Evolutionary conservation across 2,797 vertebrate species (phyloP).

Genomic region (Trachurus trachurus): DNA sequence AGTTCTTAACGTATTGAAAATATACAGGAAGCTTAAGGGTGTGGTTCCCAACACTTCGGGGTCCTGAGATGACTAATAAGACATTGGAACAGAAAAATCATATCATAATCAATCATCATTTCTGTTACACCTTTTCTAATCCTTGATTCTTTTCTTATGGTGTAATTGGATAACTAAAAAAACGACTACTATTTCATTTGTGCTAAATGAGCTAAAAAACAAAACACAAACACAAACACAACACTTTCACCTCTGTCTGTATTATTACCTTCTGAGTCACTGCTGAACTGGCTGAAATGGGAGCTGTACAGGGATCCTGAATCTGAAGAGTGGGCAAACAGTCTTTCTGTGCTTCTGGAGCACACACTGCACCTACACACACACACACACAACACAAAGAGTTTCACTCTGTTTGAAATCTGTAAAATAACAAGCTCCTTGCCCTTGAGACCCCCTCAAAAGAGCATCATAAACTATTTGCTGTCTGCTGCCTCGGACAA

Average conservation of each 20-base stretch:
- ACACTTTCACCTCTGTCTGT: not conserved
- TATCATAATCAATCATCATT: not conserved
- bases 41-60: not conserved
- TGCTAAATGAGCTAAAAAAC: conserved; percentile 6
- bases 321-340: conserved; percentile 76
- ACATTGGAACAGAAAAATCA: not conserved
- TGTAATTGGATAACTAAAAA: not conserved
- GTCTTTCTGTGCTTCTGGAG: conserved; percentile 85
- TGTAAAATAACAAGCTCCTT: conserved; percentile 32
- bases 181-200: not conserved
- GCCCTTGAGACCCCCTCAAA: conserved; percentile 36
- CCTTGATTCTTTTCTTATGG: not conserved
- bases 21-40: not conserved
- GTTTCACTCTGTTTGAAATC: conserved; percentile 11
- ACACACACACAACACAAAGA: conserved; percentile 61
- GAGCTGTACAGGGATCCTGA: conserved; percentile 80
- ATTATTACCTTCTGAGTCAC: conserved; percentile 76
- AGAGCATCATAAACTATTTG: conserved; percentile 19
- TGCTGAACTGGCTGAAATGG: conserved; percentile 74
- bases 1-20: not conserved
- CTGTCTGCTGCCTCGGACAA: conserved; percentile 46
- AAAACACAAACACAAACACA: not conserved
- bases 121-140: not conserved
- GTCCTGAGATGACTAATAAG: not conserved
- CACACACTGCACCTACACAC: conserved; percentile 87